Percentiles rank a stretch among this genome's conserved stretches.
These are phyloP conservation scores for Ectemnius continuus DNA, from an alignment of 2,888 invertebrate species.

Conservation along the genomic window DNA sequence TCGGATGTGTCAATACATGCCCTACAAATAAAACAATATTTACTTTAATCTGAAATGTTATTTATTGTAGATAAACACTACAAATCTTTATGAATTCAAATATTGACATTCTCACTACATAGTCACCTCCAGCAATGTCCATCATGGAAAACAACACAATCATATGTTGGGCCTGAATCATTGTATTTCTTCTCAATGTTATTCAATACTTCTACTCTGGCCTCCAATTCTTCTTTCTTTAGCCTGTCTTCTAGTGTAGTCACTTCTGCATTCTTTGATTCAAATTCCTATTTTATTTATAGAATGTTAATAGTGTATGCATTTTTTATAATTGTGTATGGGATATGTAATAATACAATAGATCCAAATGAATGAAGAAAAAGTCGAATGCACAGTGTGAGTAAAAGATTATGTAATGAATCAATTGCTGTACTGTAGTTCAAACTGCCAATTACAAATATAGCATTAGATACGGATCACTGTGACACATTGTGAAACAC, in stretches of 20 bases:
- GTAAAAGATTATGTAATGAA: slow-evolving; percentile 57
- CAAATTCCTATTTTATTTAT: slow-evolving; percentile 81
- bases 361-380: too few relatives aligned
- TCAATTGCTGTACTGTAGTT: slow-evolving; percentile 61
- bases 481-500: slow-evolving; percentile 68
- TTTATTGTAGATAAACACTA: slow-evolving; percentile 6
- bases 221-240: slow-evolving; percentile 92
- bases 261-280: slow-evolving; percentile 82
- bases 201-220: slow-evolving; percentile 89
- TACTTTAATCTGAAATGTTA: not conserved
- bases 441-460: slow-evolving; percentile 76
- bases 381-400: slow-evolving; percentile 2
- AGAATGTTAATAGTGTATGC: slow-evolving; percentile 12
- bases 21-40: slow-evolving; percentile 76
- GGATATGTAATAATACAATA: too few relatives aligned
- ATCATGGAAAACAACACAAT: slow-evolving; percentile 96
- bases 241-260: slow-evolving; percentile 86
- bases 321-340: not conserved
- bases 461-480: slow-evolving; percentile 69
- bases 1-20: slow-evolving; percentile 92
- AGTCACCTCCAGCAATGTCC: slow-evolving; percentile 91
- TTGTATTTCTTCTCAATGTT: slow-evolving; percentile 91
- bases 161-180: slow-evolving; percentile 93
- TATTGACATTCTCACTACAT: slow-evolving; percentile 23
- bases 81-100: not conserved